Conservation (phyloP, 2,113 vertebrate genomes). For the Cisticola juncidis region DNA sequence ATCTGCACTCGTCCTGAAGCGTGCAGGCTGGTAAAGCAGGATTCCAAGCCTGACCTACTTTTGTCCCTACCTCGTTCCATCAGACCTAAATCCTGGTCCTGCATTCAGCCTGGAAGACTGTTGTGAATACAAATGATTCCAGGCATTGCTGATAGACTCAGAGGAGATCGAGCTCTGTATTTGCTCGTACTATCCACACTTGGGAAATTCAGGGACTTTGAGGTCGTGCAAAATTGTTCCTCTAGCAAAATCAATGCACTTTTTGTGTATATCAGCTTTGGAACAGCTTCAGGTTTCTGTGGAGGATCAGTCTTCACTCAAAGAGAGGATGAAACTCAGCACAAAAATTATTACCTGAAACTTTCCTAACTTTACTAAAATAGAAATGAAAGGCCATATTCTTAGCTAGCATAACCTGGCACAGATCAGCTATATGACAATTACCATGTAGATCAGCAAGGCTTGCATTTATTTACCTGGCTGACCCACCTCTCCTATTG, state of each 20-base stretch:
- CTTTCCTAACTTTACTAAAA: constrained; percentile 44
- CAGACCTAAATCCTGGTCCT: constrained; percentile 40
- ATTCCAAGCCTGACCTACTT: constrained; percentile 59
- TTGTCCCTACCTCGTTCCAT: constrained; percentile 35
- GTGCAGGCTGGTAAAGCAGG: background rate
- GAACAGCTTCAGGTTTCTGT: background rate
- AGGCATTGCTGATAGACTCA: background rate
- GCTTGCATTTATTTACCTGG: constrained; percentile 31
- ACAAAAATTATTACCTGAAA: constrained; percentile 7
- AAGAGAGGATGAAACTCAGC: background rate
- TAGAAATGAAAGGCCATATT: background rate
- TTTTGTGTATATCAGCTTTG: constrained; percentile 43
- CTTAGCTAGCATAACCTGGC: background rate
- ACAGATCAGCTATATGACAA: background rate
- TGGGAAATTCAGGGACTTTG: background rate
- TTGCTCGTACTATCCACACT: background rate
- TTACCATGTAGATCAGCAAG: constrained; percentile 1
- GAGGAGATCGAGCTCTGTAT: background rate
- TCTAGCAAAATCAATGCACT: background rate
- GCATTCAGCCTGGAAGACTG: constrained; percentile 14
- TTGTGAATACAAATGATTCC: constrained; percentile 43
- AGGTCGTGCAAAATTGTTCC: background rate
- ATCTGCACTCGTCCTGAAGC: background rate
- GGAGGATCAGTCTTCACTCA: background rate
- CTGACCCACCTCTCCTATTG: constrained; percentile 56